Conservation (phyloP, 2,113 vertebrate genomes). For the Menura novaehollandiae region DNA sequence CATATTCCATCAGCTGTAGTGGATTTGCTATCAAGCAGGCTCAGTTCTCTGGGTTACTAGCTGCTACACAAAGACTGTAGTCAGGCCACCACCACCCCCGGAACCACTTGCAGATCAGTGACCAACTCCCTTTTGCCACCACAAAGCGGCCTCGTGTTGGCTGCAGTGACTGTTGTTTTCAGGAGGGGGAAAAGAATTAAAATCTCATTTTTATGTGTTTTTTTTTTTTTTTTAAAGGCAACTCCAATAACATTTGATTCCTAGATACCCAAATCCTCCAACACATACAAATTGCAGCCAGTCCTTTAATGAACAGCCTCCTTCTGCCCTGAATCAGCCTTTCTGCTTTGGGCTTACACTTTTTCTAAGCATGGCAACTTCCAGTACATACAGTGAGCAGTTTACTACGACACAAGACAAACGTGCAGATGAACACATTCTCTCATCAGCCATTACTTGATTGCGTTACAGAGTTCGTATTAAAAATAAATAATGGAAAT, state of each 20-base stretch:
- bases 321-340: neutral
- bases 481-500: neutral
- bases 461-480: neutral
- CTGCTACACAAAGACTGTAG: neutral
- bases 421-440: neutral
- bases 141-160: neutral
- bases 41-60: neutral
- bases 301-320: neutral
- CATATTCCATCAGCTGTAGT: neutral
- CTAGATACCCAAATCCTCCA: neutral
- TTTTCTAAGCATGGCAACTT: neutral
- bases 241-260: neutral
- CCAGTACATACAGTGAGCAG: neutral
- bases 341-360: neutral
- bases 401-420: neutral
- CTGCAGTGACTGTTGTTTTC: neutral
- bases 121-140: neutral
- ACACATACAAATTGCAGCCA: neutral
- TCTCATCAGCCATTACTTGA: neutral
- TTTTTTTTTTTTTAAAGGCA: neutral
- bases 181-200: too few relatives aligned
- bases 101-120: neutral
- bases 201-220: neutral
- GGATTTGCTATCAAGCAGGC: neutral
- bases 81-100: neutral